phyloP scores from a whole-genome alignment of 2,888 invertebrate genomes.

The Tipula unca region DNA sequence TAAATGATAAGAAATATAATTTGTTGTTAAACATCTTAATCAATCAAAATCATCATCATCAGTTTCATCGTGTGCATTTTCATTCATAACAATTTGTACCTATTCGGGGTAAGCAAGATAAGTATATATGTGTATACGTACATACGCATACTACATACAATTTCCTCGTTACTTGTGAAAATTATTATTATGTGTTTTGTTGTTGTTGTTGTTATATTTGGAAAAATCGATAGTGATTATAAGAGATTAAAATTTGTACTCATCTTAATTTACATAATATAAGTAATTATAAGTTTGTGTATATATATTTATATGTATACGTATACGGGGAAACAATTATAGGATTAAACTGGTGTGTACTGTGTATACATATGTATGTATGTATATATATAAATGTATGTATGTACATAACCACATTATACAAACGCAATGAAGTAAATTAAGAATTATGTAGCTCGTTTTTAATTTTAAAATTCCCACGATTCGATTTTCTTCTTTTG shows the following conservation, averaged over 20 bases:
- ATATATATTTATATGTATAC: background rate
- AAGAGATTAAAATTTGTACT: background rate
- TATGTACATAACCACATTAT: background rate
- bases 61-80: background rate
- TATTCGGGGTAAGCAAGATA: background rate
- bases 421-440: background rate
- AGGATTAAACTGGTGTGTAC: background rate
- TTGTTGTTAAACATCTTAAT: slow-evolving; percentile 8
- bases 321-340: background rate
- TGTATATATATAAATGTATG: no score
- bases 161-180: background rate
- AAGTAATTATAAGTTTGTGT: background rate
- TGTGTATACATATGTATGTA: background rate
- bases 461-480: background rate
- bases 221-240: background rate
- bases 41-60: background rate
- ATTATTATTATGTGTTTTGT: background rate
- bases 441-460: background rate
- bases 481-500: background rate
- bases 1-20: background rate
- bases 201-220: no score
- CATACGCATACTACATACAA: background rate
- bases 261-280: background rate
- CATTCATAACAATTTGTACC: background rate
- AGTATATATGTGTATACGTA: no score